These are phyloP conservation scores for Pheosia gnoma DNA, from an alignment of 2,888 invertebrate genomes.

Conservation along the genomic window DNA sequence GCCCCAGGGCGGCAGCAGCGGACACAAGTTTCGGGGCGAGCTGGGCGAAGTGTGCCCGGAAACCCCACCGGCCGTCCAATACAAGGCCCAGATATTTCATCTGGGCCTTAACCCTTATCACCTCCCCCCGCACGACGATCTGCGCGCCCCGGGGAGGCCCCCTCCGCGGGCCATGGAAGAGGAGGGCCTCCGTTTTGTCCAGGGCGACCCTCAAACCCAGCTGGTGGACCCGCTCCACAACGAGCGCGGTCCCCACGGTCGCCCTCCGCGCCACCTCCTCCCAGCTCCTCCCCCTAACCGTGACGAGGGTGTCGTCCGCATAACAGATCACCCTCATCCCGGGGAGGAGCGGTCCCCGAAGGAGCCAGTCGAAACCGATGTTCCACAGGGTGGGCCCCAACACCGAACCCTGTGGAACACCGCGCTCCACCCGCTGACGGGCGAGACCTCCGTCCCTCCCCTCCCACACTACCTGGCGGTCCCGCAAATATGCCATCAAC, in stretches of 20 bases:
- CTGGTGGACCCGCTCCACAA: not conserved
- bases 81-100: too few species aligned
- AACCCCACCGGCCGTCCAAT: too few species aligned
- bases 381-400: not conserved
- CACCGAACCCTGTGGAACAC: not conserved
- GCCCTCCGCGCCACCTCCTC: not conserved
- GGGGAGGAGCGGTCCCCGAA: not conserved
- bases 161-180: not conserved
- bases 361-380: not conserved
- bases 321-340: not conserved
- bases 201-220: too few species aligned
- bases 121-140: not conserved
- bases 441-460: not conserved
- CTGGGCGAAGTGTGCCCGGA: not conserved
- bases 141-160: not conserved
- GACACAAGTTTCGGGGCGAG: not conserved
- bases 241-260: not conserved
- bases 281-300: not conserved
- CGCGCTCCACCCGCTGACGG: not conserved
- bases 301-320: not conserved
- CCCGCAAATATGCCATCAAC: too few species aligned
- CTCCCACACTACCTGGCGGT: not conserved
- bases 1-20: constrained; percentile 30
- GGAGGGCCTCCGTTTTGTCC: not conserved
- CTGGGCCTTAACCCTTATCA: not conserved